Evolutionary conservation across 2,797 vertebrate species (phyloP).

Genomic region (Chelon labrosus): DNA sequence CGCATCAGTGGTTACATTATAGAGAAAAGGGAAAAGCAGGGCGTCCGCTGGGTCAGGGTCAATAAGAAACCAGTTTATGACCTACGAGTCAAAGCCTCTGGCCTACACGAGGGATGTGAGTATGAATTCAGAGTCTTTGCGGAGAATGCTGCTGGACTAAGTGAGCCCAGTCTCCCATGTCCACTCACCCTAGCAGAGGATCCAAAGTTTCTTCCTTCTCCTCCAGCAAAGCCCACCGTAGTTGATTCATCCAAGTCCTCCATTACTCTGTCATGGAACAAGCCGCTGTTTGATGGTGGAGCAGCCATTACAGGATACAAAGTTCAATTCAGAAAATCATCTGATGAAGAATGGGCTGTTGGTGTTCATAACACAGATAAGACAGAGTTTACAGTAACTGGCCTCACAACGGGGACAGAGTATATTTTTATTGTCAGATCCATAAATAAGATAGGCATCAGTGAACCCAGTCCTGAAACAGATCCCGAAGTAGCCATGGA

Average conservation of each 20-base stretch:
- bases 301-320: conserved; percentile 92
- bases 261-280: conserved; percentile 93
- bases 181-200: conserved; percentile 92
- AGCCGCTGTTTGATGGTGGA: conserved; percentile 97
- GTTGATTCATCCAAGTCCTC: conserved; percentile 91
- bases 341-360: conserved; percentile 92
- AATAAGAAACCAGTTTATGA: conserved; percentile 99
- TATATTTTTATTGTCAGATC: conserved; percentile 94
- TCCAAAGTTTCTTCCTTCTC: conserved; percentile 93
- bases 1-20: conserved; percentile 95
- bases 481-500: conserved; percentile 92
- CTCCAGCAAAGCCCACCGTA: conserved; percentile 93
- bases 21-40: conserved; percentile 96
- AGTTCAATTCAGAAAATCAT: conserved; percentile 92
- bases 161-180: conserved; percentile 91
- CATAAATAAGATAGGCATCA: conserved; percentile 94
- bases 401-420: conserved; percentile 88
- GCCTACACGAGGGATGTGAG: conserved; percentile 94
- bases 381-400: conserved; percentile 91
- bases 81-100: conserved; percentile 94
- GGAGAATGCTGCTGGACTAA: conserved; percentile 95
- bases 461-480: conserved; percentile 93
- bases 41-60: conserved; percentile 94
- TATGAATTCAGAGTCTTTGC: conserved; percentile 98
- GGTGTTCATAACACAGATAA: conserved; percentile 90